phyloP scores from a whole-genome alignment of 2,888 invertebrate genomes.

The Ectropis crepuscularia region DNA sequence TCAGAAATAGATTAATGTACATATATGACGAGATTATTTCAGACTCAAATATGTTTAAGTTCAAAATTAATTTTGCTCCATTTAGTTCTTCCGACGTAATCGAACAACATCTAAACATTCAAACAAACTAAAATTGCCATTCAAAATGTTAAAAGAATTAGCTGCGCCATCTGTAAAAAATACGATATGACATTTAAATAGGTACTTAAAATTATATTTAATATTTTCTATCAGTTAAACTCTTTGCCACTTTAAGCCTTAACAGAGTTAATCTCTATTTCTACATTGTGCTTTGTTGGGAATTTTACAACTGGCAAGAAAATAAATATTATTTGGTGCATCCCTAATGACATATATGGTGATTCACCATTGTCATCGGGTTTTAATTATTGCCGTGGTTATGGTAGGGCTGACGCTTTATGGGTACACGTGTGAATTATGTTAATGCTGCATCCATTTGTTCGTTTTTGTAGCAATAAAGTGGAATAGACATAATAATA shows the following conservation, averaged over 20 bases:
- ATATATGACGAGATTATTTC: no score
- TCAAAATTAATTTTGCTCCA: no score
- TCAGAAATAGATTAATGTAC: no score
- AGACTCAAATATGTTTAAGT: no score
- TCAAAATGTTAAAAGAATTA: no score
- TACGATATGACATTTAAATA: not conserved
- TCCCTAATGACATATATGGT: slow-evolving; percentile 38
- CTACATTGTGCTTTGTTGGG: slow-evolving; percentile 52
- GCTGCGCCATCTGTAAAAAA: no score
- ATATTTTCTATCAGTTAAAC: slow-evolving; percentile 3
- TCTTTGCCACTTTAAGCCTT: slow-evolving; percentile 56
- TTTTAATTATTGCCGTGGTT: slow-evolving; percentile 19
- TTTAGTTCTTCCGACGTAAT: no score
- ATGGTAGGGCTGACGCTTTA: slow-evolving; percentile 11
- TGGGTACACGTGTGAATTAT: slow-evolving; percentile 22
- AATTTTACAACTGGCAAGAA: slow-evolving; percentile 57
- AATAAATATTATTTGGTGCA: slow-evolving; percentile 39
- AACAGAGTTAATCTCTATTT: slow-evolving; percentile 57
- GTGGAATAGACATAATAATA: no score
- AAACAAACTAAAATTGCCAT: no score
- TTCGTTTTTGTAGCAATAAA: no score
- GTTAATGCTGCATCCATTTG: slow-evolving; percentile 1
- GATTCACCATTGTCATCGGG: slow-evolving; percentile 34
- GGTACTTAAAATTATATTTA: not conserved
- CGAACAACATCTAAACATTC: no score